Evolutionary conservation across 2,797 vertebrate genomes (phyloP).

Genomic region (Austrolebias charrua): DNA sequence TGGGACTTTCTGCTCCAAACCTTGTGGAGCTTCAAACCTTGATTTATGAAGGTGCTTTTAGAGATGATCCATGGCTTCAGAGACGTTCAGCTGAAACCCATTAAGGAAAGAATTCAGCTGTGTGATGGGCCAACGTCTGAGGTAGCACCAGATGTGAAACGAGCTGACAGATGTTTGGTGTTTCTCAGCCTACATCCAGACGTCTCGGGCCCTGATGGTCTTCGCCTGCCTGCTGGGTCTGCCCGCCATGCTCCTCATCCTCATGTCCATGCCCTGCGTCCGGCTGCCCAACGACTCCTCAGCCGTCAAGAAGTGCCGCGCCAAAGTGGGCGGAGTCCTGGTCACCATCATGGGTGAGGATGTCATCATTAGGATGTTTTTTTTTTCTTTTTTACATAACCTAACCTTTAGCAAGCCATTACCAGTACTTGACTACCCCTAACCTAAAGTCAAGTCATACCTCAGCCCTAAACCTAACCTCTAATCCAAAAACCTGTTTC

Average conservation of each 20-base stretch:
- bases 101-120: neutral
- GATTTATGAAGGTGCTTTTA: neutral
- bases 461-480: neutral
- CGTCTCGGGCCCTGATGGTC: constrained; percentile 92
- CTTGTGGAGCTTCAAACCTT: no score
- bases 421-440: no score
- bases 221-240: constrained; percentile 87
- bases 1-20: neutral
- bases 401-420: no score
- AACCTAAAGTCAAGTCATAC: no score
- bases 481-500: neutral
- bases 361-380: no score
- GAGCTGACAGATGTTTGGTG: constrained; percentile 11
- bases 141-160: neutral
- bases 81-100: neutral
- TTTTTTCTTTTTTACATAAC: no score
- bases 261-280: constrained; percentile 88
- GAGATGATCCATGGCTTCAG: no score
- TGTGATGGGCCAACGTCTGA: neutral
- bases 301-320: constrained; percentile 83
- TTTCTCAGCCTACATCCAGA: constrained; percentile 87
- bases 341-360: constrained; percentile 88
- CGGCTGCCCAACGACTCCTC: constrained; percentile 85
- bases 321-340: constrained; percentile 84
- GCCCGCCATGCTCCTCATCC: constrained; percentile 84